phyloP scores from a whole-genome alignment of 2,113 vertebrate species.

The Prietella phreatophila region DNA sequence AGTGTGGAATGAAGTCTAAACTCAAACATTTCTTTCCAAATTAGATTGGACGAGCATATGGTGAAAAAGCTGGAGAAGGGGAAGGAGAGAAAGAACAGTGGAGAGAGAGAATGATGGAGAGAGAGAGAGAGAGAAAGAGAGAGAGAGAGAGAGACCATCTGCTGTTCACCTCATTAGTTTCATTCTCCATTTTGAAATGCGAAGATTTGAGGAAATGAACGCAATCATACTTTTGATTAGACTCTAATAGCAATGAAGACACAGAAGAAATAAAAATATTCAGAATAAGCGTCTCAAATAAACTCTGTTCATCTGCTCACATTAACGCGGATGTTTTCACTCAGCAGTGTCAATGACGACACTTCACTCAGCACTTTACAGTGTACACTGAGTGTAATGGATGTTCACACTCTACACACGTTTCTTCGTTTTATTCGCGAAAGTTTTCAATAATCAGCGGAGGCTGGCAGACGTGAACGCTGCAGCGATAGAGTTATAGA shows the following conservation, averaged over 20 bases:
- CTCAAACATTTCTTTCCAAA: slow-evolving; percentile 32
- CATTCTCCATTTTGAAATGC: slow-evolving; percentile 37
- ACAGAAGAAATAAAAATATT: neutral
- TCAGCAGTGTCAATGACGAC: neutral
- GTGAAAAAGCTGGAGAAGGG: neutral
- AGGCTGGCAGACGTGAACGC: neutral
- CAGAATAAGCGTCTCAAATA: neutral
- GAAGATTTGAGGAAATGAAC: slow-evolving; percentile 22
- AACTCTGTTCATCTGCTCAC: neutral
- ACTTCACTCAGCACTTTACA: neutral
- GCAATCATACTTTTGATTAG: slow-evolving; percentile 22
- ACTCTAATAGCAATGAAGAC: neutral
- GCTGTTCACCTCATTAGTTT: slow-evolving; percentile 46
- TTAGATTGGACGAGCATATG: slow-evolving; percentile 43
- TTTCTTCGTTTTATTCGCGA: neutral
- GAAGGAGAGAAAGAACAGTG: neutral
- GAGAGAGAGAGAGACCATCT: slow-evolving; percentile 35
- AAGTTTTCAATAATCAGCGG: neutral
- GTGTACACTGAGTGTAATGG: neutral
- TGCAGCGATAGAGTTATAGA: neutral
- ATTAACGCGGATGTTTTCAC: neutral
- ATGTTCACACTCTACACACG: neutral
- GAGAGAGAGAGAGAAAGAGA: neutral
- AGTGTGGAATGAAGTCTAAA: neutral
- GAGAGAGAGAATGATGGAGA: neutral